Evolutionary conservation across 2,113 vertebrate species (phyloP), one percentile per base, ranked within the genome.

Genomic region (Cacatua alba): DNA sequence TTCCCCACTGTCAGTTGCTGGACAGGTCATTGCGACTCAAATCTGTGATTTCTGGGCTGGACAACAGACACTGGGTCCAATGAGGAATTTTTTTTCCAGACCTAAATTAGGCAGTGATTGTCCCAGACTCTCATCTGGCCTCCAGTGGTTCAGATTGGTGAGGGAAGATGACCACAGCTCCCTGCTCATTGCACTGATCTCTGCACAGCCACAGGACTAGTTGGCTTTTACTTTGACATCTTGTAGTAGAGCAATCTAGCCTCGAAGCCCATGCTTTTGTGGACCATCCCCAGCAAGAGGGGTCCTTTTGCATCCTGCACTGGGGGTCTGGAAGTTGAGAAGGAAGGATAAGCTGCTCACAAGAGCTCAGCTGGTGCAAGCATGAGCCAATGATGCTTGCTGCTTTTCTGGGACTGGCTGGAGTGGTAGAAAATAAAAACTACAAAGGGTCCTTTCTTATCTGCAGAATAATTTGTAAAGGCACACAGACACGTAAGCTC

Each of bases 381-480:
- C 15, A 46, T 0, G 0, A 18, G 13, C n/a, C 7, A 35, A 28
- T 0, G 1, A 64, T 23, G 6, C 37, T 81, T 79, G 13, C 29
- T 81, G n/a, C 68, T 72, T 49, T 33, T 4, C n/a, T 74, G 28
- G 7, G 8, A 23, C 39, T 37, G 39, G 23, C 28, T 91, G 41
- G 49, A 17, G 19, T 60, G 15, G 15, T 43, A 78, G 37, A 18
- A 62, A 62, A 41, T 44, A 37, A 39, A 72, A 67, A 9, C 16
- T 17, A 59, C 10, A 12, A 68, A 77, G 9, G 3, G 13, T 35
- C 20, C 3, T 39, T 81, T 77, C 43, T 72, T 70, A 41, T 49
- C n/a, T 74, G 21, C 51, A 90, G 53, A 88, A 46, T 74, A 70
- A 77, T 63, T 69, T 46, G 37, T 55, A 77, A 90, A 70, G 37